Percentiles rank a stretch among this genome's conserved stretches.
phyloP scores from a whole-genome alignment of 2,797 vertebrate genomes.

The Phrynocephalus guinanensis region DNA sequence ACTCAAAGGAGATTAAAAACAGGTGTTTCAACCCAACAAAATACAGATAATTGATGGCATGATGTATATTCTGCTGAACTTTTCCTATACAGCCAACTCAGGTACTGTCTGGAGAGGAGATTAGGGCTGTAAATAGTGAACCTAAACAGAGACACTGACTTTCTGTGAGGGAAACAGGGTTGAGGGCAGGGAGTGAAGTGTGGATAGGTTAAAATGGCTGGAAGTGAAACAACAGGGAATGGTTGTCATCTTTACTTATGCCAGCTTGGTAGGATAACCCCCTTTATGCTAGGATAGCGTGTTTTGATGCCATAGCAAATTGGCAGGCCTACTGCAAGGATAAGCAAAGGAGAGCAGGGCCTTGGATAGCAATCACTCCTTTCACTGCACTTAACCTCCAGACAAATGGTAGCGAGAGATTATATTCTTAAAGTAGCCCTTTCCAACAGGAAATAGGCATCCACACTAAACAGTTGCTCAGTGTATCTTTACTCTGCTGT shows the following conservation, averaged over 20 bases:
- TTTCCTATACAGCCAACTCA: not conserved
- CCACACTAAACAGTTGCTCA: not conserved
- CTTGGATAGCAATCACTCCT: not conserved
- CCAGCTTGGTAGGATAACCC: not conserved
- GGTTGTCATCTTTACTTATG: not conserved
- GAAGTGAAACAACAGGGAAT: not conserved
- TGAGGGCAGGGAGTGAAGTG: not conserved
- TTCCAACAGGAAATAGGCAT: too few species aligned
- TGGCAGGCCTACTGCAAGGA: not conserved
- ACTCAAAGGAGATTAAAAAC: not conserved
- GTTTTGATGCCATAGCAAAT: not conserved
- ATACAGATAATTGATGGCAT: not conserved
- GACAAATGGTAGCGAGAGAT: not conserved
- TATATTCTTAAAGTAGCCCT: not conserved
- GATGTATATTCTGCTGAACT: slow-evolving; percentile 1
- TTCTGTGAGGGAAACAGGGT: not conserved
- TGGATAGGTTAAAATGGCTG: not conserved
- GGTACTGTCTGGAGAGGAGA: not conserved
- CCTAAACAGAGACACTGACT: not conserved
- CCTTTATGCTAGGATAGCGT: not conserved
- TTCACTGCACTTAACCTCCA: not conserved
- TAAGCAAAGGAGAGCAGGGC: not conserved
- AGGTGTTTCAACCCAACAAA: slow-evolving; percentile 8
- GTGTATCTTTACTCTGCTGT: not conserved
- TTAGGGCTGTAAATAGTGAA: slow-evolving; percentile 2